phyloP scores from a whole-genome alignment of 2,888 invertebrate genomes.

The Cenopis cana region DNA sequence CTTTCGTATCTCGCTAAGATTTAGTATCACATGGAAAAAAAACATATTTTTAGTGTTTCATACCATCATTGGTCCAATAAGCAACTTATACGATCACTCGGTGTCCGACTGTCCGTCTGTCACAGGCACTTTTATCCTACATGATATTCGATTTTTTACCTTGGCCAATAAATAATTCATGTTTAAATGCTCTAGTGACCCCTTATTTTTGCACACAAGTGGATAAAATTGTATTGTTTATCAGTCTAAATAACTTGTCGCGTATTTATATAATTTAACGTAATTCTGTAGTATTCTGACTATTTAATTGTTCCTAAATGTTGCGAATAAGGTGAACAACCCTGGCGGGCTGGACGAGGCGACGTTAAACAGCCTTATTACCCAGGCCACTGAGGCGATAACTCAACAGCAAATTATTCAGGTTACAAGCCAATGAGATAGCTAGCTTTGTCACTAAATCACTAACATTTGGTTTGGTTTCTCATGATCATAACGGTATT shows the following conservation, averaged over 20 bases:
- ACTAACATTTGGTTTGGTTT: slow-evolving; percentile 34
- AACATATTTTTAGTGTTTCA: too few relatives aligned
- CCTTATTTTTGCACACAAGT: background rate
- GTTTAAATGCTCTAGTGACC: background rate
- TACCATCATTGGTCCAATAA: too few relatives aligned
- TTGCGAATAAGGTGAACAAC: slow-evolving; percentile 79
- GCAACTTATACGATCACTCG: too few relatives aligned
- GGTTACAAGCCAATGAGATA: slow-evolving; percentile 62
- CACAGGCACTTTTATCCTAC: too few relatives aligned
- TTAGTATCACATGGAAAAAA: too few relatives aligned
- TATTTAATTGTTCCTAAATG: slow-evolving; percentile 5
- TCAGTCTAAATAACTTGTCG: background rate
- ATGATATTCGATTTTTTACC: too few relatives aligned
- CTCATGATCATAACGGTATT: background rate
- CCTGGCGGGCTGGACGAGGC: slow-evolving; percentile 81
- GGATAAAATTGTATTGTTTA: background rate
- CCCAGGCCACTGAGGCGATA: slow-evolving; percentile 83
- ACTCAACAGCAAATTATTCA: slow-evolving; percentile 83
- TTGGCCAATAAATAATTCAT: too few relatives aligned
- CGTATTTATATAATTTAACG: too few relatives aligned
- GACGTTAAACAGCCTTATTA: slow-evolving; percentile 81
- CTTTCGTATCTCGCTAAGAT: too few relatives aligned
- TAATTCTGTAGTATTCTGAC: background rate
- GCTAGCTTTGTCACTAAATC: slow-evolving; percentile 46
- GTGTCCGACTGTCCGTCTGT: too few relatives aligned